Percentiles rank a stretch among this genome's conserved stretches.
Evolutionary conservation across 2,797 vertebrate genomes (phyloP).

Genomic region (Sebastes trivittatus): DNA sequence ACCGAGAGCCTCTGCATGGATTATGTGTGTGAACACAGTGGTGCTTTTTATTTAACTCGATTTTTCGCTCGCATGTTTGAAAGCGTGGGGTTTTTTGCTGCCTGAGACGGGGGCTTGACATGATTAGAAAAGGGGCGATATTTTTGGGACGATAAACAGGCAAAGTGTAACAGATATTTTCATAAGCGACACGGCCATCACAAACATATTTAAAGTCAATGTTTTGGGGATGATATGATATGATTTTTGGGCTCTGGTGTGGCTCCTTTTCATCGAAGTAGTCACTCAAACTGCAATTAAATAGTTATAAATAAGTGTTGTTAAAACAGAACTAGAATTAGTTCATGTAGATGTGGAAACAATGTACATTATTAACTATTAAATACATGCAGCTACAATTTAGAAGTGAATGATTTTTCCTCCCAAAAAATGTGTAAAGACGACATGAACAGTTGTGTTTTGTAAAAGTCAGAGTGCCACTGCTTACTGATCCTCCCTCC

Average conservation of each 20-base stretch:
- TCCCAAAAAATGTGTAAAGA: not conserved
- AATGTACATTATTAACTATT: not conserved
- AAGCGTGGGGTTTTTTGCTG: slow-evolving; percentile 88
- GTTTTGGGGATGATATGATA: slow-evolving; percentile 53
- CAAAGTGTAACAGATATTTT: slow-evolving; percentile 79
- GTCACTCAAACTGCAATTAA: not conserved
- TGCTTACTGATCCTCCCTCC: slow-evolving; percentile 41
- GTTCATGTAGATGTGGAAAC: not conserved
- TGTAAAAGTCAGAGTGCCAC: slow-evolving; percentile 25
- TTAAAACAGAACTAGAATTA: not conserved
- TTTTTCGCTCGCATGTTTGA: slow-evolving; percentile 85
- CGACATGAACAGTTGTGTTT: slow-evolving; percentile 31
- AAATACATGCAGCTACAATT: not conserved
- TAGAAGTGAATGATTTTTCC: not conserved
- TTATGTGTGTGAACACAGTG: slow-evolving; percentile 96
- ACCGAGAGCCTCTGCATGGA: slow-evolving; percentile 92
- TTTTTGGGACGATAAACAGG: slow-evolving; percentile 91
- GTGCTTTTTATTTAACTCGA: slow-evolving; percentile 93
- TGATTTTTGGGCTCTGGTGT: slow-evolving; percentile 3
- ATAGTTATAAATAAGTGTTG: not conserved
- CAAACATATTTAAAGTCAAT: slow-evolving; percentile 56
- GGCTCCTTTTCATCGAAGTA: not conserved
- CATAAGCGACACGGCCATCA: slow-evolving; percentile 58
- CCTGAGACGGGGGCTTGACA: slow-evolving; percentile 85
- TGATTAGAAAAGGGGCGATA: slow-evolving; percentile 87